Conservation (phyloP, 1,140 invertebrate genomes). For the Pseudomyrmex concolor region DNA sequence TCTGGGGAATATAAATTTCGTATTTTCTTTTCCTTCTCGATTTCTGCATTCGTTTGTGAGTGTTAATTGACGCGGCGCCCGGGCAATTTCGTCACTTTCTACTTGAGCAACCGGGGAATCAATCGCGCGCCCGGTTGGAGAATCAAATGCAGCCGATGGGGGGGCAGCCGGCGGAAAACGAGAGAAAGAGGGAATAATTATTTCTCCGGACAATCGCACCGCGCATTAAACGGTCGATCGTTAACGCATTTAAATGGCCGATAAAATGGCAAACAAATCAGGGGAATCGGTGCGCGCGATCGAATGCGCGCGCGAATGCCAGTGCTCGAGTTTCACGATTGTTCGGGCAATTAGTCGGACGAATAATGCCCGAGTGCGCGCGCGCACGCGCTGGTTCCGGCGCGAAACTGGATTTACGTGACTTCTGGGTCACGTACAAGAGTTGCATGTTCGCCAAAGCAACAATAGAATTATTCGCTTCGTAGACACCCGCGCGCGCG, state of each 20-base stretch:
- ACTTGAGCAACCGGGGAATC: neutral
- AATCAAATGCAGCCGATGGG: neutral
- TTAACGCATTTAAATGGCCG: constrained; percentile 31
- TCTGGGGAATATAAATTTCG: too few species aligned
- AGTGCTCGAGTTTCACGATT: constrained; percentile 28
- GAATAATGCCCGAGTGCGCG: constrained; percentile 2
- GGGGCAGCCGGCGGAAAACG: too few species aligned
- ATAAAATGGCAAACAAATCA: constrained; percentile 33
- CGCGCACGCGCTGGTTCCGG: neutral
- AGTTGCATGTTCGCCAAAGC: constrained; percentile 50
- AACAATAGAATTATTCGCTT: constrained; percentile 60
- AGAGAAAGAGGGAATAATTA: constrained; percentile 45
- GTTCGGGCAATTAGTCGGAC: constrained; percentile 50
- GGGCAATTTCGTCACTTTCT: neutral
- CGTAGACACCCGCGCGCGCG: neutral
- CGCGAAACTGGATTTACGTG: constrained; percentile 57
- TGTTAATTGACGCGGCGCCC: neutral
- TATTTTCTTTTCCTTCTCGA: neutral
- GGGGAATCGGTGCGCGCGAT: constrained; percentile 19
- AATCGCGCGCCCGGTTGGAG: neutral
- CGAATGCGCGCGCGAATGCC: constrained; percentile 4
- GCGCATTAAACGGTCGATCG: constrained; percentile 16
- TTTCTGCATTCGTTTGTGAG: neutral
- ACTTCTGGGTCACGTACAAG: constrained; percentile 61
- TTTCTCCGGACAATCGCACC: neutral